Evolutionary conservation across 2,888 invertebrate species (phyloP).

Genomic region (Trachelus tabidus): DNA sequence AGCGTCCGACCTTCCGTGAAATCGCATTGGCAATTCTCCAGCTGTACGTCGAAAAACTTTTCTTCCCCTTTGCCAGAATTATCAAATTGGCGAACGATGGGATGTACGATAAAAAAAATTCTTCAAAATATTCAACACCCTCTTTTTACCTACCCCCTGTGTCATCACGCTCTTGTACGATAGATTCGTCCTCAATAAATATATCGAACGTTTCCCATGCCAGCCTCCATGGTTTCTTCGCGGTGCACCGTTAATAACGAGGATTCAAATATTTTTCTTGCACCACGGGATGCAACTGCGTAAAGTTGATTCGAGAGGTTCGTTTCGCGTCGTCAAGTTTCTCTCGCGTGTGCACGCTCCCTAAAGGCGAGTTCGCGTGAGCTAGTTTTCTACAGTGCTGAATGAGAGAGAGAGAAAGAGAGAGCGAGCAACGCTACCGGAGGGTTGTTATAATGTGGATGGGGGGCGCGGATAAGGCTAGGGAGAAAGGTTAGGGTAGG

Average conservation of each 20-base stretch:
- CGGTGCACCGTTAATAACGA: background rate
- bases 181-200: background rate
- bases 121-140: background rate
- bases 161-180: background rate
- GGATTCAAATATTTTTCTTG: background rate
- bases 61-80: background rate
- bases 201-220: background rate
- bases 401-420: background rate
- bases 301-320: background rate
- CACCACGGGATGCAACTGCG: background rate
- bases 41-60: background rate
- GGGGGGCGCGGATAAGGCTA: conserved; percentile 18
- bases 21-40: background rate
- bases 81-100: background rate
- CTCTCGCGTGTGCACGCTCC: conserved; percentile 12
- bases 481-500: background rate
- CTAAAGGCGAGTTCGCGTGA: conserved; percentile 13
- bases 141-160: background rate
- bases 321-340: background rate
- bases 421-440: conserved; percentile 2
- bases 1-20: background rate
- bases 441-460: conserved; percentile 21
- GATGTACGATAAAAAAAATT: background rate
- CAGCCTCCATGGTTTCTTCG: background rate
- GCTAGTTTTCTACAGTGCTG: conserved; percentile 5